Conservation (phyloP, 1,140 invertebrate species). For the Drosophila rhopaloa region DNA sequence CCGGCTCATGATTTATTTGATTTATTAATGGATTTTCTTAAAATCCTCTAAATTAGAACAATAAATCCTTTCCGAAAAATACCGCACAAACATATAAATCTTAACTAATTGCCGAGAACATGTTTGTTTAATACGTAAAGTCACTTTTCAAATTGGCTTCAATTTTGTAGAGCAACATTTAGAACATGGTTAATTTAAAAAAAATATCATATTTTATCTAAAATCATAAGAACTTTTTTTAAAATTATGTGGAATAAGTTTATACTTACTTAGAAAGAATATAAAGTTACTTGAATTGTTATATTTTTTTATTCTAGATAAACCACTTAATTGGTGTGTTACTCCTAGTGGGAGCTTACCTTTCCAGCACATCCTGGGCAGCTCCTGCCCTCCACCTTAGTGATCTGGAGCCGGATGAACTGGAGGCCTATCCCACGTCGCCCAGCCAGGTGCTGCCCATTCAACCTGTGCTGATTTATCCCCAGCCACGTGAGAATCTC, state of each 20-base stretch:
- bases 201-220: neutral
- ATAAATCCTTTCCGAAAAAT: neutral
- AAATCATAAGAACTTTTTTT: neutral
- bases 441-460: constrained; percentile 73
- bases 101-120: neutral
- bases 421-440: constrained; percentile 49
- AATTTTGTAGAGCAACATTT: neutral
- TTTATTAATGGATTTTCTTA: neutral
- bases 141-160: neutral
- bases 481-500: constrained; percentile 38
- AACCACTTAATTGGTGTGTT: constrained; percentile 3
- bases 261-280: neutral
- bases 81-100: neutral
- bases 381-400: constrained; percentile 33
- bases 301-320: constrained; percentile 3
- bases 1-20: neutral
- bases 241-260: neutral
- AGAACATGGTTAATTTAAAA: too few species aligned
- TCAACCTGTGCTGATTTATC: constrained; percentile 74
- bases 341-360: constrained; percentile 1
- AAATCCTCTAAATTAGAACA: neutral
- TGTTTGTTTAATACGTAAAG: neutral
- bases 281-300: neutral
- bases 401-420: constrained; percentile 15
- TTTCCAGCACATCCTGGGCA: constrained; percentile 28